Evolutionary conservation across 2,888 invertebrate species (phyloP), one percentile per base, ranked within the genome.

Genomic region (Protodeltote pygarga): DNA sequence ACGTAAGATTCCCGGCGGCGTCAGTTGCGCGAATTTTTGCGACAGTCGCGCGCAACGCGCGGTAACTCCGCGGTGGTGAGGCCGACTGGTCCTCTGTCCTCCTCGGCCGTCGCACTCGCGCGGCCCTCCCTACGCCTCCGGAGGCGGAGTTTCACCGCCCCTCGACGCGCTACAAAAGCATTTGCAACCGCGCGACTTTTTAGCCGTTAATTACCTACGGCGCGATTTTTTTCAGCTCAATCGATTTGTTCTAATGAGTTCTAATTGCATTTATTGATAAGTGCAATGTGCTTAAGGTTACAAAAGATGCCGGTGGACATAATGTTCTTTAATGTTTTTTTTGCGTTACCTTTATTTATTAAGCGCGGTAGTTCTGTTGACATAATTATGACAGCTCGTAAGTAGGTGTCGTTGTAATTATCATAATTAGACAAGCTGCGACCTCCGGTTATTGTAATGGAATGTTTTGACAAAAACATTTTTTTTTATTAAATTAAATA

Each of bases 11-110:
- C 17, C 44, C 64, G 58, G 40, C 47, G 57, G 57, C 33, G 57
- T 65, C 23, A 45, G 41, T 37, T 66, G 65, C 77, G 79, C 75
- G 72, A 75, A 75, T 66, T 68, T 79, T 71, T 65, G 76, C 73
- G 71, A 68, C 68, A 73, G 63, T 69, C 68, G 79, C 76, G 74
- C 72, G 71, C 74, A 74, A 83, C 91, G 89, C 90, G 91, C 90
- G 85, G 62, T 73, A 61, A 67, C 78, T 72, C 71, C 87, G 89
- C 89, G 87, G 77, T 80, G 69, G 82, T 77, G 79, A 79, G 66
- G 78, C 79, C 87, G 81, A 92, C 91, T 92, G 89, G 82, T 79
- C 82, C 87, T 86, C 88, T 79, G 78, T 76, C 84, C 87, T 87
- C 88, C 79, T 83, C 85, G 62, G 68, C 42, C 54, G 65, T 54